Conservation (phyloP, 2,888 invertebrate genomes). For the Zaprionus lineosus region DNA sequence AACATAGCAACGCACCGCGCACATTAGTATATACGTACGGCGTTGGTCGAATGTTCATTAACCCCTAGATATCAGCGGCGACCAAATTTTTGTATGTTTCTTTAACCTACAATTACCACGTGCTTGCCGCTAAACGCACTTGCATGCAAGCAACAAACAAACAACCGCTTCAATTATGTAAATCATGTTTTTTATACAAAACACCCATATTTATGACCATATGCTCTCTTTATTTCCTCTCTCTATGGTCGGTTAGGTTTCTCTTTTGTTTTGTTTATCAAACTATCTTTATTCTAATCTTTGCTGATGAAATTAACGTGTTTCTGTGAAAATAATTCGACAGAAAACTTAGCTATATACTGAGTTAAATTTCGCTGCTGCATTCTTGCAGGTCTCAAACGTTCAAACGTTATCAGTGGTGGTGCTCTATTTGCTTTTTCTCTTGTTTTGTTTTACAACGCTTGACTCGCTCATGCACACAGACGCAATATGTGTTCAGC, state of each 20-base stretch:
- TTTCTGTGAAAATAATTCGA: constrained; percentile 36
- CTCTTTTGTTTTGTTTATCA: constrained; percentile 39
- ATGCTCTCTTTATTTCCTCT: constrained; percentile 5
- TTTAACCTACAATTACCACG: constrained; percentile 80
- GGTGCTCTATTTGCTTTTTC: constrained; percentile 41
- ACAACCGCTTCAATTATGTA: constrained; percentile 58
- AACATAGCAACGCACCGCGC: constrained; percentile 29
- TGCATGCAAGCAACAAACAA: constrained; percentile 52
- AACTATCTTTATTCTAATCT: constrained; percentile 22
- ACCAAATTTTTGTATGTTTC: constrained; percentile 36
- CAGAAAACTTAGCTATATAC: constrained; percentile 15
- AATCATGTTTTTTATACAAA: constrained; percentile 64
- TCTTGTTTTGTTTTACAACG: constrained; percentile 53
- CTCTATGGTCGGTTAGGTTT: constrained; percentile 7
- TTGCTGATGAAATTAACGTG: constrained; percentile 53
- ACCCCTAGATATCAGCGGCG: constrained; percentile 53
- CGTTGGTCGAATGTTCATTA: constrained; percentile 64
- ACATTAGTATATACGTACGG: constrained; percentile 28
- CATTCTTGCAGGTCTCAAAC: constrained; percentile 7
- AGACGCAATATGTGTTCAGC: background rate
- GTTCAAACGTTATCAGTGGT: constrained; percentile 50
- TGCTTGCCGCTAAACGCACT: constrained; percentile 52
- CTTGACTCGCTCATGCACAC: background rate
- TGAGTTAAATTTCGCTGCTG: constrained; percentile 12
- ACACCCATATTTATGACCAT: constrained; percentile 1